Conservation (phyloP, 2,113 vertebrate genomes). For the Scortum barcoo region DNA sequence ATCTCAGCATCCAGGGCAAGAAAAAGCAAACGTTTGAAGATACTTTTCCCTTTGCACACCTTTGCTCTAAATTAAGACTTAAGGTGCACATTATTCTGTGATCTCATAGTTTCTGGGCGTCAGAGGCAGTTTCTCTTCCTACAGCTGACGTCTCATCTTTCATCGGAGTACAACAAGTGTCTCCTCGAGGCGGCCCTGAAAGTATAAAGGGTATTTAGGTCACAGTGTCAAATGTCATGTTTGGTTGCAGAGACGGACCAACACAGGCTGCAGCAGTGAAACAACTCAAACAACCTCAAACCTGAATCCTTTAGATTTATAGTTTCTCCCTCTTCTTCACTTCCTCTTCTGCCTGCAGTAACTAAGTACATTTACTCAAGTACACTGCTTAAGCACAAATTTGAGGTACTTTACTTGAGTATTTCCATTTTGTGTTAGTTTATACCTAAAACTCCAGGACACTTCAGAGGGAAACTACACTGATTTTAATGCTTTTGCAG, state of each 20-base stretch:
- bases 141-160: constrained; percentile 33
- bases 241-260: constrained; percentile 34
- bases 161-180: constrained; percentile 10
- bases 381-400: not conserved
- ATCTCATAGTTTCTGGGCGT: not conserved
- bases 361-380: not conserved
- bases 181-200: constrained; percentile 27
- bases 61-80: not conserved
- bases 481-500: not conserved
- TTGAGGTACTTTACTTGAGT: not conserved
- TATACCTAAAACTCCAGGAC: too few species aligned
- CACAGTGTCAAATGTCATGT: constrained; percentile 68
- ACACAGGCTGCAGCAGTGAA: not conserved
- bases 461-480: too few species aligned
- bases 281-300: not conserved
- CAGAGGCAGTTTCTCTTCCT: constrained; percentile 6
- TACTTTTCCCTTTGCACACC: not conserved
- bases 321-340: not conserved
- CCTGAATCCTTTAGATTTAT: not conserved
- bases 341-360: not conserved
- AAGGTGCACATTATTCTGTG: not conserved
- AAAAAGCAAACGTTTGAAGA: constrained; percentile 34
- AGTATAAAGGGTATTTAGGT: constrained; percentile 61
- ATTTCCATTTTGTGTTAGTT: not conserved
- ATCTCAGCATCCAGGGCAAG: constrained; percentile 51